Conservation (phyloP, 2,113 vertebrate genomes). For the Phoxinus phoxinus region DNA sequence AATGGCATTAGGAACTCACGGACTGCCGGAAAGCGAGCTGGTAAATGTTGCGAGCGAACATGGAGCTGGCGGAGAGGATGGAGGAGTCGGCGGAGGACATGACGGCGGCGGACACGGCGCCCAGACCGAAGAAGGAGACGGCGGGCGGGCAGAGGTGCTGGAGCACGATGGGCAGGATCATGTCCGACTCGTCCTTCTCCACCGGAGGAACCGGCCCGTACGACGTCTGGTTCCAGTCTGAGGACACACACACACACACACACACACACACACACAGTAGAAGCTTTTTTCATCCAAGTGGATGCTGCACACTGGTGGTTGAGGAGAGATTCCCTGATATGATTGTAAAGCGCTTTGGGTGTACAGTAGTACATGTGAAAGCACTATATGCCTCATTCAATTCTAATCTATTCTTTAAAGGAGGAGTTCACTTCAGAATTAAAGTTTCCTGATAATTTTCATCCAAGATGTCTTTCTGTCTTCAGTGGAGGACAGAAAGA, state of each 20-base stretch:
- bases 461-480: no score
- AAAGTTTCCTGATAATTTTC: no score
- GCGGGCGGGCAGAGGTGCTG: slow-evolving; percentile 93
- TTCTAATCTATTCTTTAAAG: no score
- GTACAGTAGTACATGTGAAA: no score
- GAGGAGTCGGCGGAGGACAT: slow-evolving; percentile 98
- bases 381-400: no score
- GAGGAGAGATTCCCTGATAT: no score
- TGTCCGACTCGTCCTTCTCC: slow-evolving; percentile 85
- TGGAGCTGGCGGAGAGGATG: slow-evolving; percentile 96
- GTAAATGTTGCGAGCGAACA: slow-evolving; percentile 98
- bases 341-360: no score
- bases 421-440: no score
- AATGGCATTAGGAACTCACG: slow-evolving; percentile 72
- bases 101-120: slow-evolving; percentile 93
- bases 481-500: no score
- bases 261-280: not conserved
- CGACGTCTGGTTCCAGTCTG: slow-evolving; percentile 93
- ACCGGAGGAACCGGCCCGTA: slow-evolving; percentile 84
- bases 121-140: slow-evolving; percentile 93
- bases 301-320: no score
- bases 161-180: slow-evolving; percentile 95
- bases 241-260: not conserved
- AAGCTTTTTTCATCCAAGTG: no score
- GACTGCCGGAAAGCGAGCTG: slow-evolving; percentile 94